phyloP scores from a whole-genome alignment of 1,140 invertebrate genomes.

The Trialeurodes vaporariorum region DNA sequence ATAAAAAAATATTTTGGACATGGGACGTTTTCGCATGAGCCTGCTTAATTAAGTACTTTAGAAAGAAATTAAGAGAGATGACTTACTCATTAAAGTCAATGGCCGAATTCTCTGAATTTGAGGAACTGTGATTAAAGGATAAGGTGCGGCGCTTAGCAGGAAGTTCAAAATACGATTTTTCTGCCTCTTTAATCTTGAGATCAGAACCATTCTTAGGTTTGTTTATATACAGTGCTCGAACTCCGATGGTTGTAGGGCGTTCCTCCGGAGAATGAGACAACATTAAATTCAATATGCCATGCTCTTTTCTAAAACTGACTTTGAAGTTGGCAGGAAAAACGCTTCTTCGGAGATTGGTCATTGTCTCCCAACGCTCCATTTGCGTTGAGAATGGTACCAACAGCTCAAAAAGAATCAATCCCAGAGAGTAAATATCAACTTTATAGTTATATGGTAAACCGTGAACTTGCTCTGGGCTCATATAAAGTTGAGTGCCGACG shows the following conservation, averaged over 20 bases:
- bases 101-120: conserved; percentile 3
- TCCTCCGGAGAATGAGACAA: conserved; percentile 54
- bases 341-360: conserved; percentile 48
- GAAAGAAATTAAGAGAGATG: too few species aligned
- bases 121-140: conserved; percentile 8
- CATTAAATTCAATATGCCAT: conserved; percentile 59
- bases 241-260: conserved; percentile 62
- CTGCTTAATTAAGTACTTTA: too few species aligned
- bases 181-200: conserved; percentile 19
- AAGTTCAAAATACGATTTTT: conserved; percentile 39
- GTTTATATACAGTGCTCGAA: conserved; percentile 36
- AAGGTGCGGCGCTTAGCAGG: conserved; percentile 24
- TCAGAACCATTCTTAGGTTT: conserved; percentile 34
- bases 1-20: too few species aligned
- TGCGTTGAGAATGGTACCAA: conserved; percentile 78
- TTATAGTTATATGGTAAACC: conserved; percentile 78
- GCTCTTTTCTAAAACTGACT: conserved; percentile 52
- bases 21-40: too few species aligned
- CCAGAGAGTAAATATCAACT: conserved; percentile 93
- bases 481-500: conserved; percentile 86
- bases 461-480: conserved; percentile 88
- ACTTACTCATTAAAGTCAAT: background rate
- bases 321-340: conserved; percentile 59
- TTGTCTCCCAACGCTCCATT: conserved; percentile 64
- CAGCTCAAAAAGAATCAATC: conserved; percentile 87